phyloP scores from a whole-genome alignment of 2,113 vertebrate genomes.

The Baryphthengus martii region DNA sequence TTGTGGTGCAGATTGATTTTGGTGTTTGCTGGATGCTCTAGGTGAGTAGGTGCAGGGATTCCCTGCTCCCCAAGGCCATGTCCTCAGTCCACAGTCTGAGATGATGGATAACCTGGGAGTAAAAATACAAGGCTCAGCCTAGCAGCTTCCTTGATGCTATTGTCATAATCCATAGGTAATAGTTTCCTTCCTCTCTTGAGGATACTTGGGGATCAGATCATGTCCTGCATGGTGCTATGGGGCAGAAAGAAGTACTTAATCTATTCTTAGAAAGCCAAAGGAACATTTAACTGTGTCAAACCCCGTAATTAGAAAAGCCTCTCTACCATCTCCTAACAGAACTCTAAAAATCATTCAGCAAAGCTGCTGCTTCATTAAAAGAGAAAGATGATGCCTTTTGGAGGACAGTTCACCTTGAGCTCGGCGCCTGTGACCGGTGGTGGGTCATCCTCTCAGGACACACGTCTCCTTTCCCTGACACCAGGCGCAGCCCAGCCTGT shows the following conservation, averaged over 20 bases:
- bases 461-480: rapidly evolving
- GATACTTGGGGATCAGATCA: neutral
- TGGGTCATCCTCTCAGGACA: neutral
- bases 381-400: neutral
- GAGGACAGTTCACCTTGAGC: neutral
- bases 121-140: neutral
- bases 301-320: neutral
- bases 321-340: neutral
- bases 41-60: neutral
- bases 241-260: neutral
- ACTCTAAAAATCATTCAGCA: neutral
- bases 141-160: neutral
- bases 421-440: rapidly evolving
- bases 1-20: neutral
- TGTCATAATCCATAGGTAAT: neutral
- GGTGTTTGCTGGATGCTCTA: neutral
- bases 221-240: neutral
- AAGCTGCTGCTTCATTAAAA: neutral
- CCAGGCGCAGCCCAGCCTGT: neutral
- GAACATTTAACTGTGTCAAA: neutral
- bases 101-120: neutral
- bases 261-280: neutral
- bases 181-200: neutral
- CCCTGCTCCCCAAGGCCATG: neutral
- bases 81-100: neutral